Conservation (phyloP, 2,113 vertebrate species). For the Rhodinocichla rosea region DNA sequence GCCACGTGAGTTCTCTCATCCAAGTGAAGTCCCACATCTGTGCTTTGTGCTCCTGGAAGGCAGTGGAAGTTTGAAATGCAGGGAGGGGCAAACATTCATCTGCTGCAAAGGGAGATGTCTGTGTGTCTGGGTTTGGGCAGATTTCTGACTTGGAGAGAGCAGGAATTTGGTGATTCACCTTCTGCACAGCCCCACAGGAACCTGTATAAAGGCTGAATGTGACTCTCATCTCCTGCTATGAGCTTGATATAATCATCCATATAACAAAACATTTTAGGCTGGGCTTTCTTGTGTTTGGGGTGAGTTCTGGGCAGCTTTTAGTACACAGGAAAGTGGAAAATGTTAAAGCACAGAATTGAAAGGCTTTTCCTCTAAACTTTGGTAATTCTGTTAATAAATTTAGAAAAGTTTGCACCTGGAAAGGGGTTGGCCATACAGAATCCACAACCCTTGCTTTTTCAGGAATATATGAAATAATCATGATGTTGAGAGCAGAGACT, state of each 20-base stretch:
- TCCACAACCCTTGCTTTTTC: background rate
- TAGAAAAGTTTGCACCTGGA: background rate
- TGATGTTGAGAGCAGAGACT: background rate
- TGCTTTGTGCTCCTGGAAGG: background rate
- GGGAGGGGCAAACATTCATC: background rate
- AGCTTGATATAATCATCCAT: background rate
- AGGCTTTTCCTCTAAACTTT: background rate
- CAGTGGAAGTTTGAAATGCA: background rate
- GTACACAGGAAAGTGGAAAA: background rate
- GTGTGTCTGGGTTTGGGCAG: background rate
- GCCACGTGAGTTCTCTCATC: background rate
- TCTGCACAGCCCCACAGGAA: background rate
- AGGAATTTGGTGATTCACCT: background rate
- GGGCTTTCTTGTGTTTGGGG: background rate
- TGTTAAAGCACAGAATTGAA: background rate
- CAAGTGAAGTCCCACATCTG: background rate
- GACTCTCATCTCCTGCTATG: background rate
- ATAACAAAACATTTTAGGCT: background rate
- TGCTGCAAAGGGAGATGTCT: background rate
- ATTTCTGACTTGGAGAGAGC: background rate
- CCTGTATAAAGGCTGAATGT: accelerated
- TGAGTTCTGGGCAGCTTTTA: background rate
- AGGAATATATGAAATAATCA: background rate
- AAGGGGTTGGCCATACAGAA: background rate
- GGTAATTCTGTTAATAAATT: background rate